Evolutionary conservation across 2,888 invertebrate species (phyloP).

Genomic region (Xestia ashworthii): DNA sequence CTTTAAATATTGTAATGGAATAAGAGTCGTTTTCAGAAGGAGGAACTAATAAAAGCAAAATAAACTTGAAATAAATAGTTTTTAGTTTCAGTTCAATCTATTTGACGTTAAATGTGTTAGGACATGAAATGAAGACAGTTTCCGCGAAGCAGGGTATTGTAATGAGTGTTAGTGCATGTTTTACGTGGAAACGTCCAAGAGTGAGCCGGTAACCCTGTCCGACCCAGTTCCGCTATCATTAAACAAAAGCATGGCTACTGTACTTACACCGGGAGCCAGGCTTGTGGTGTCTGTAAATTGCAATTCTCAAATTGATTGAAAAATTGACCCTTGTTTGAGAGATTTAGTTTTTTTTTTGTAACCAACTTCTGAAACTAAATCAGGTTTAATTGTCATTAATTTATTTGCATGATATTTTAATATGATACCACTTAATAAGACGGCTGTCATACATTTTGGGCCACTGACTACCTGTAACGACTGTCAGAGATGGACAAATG

Average conservation of each 20-base stretch:
- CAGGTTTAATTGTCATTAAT: background rate
- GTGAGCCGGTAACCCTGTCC: constrained; percentile 25
- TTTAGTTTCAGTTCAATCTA: background rate
- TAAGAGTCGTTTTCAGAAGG: background rate
- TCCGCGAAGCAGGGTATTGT: constrained; percentile 10
- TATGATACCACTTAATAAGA: too few species aligned
- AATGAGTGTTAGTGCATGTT: constrained; percentile 34
- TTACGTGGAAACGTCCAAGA: constrained; percentile 40
- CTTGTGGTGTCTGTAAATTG: background rate
- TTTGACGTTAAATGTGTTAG: background rate
- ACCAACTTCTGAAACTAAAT: background rate
- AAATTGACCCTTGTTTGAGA: too few species aligned
- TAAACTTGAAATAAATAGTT: background rate
- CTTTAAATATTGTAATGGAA: background rate
- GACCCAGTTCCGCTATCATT: constrained; percentile 39
- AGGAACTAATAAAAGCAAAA: background rate
- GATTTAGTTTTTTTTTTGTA: too few species aligned
- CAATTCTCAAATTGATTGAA: background rate
- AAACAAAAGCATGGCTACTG: constrained; percentile 46
- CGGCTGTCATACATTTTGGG: too few species aligned
- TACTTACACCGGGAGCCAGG: constrained; percentile 27
- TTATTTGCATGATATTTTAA: background rate
- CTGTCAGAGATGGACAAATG: too few species aligned
- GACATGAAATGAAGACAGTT: background rate
- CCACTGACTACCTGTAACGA: too few species aligned